Evolutionary conservation across 2,888 invertebrate species (phyloP), one percentile per base, ranked within the genome.

Genomic region (Nomada fucata): DNA sequence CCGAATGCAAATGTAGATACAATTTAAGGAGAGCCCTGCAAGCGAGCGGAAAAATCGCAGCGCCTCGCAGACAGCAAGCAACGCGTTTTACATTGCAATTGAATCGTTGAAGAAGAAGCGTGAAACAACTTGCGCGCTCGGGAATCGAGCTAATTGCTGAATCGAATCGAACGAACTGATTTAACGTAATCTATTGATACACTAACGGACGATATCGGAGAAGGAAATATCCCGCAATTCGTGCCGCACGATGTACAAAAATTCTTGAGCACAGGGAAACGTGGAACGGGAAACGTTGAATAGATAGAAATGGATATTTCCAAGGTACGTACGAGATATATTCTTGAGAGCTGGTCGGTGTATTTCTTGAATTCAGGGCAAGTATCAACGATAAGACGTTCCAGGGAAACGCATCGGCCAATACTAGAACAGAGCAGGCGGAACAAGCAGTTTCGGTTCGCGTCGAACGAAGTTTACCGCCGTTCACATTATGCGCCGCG

Each of bases 391-490:
- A 29, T 26, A 64, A 59, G 55, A 36, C 15, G 23, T 20, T 2
- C 26, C 13, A 23, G 11, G 20, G 20, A 13, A 57, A 10, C 18
- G n/a, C 50, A 18, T 50, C 15, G 60, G 59, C 20, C 47, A 29
- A 57, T 50, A 50, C 18, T 18, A 29, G 36, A 59, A 74, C 29
- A 15, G 52, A 36, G 29, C 26, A 47, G 11, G 59, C 5, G 36
- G 42, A 23, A 23, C 20, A n/a, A 20, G 44, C 7, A 23, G 3
- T 52, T 29, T 1, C 15, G 57, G 57, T 20, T 44, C 0, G 15
- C 29, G 50, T n/a, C 20, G 55, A 76, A 82, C 59, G 60, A 74
- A 61, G 68, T 83, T 83, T 72, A 42, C 44, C 71, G 20, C 64
- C 1, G 61, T 71, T 75, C 36, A 63, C 60, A 42, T 74, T 59